Base-by-base conservation (phyloP, 2,888 invertebrate species). In the Agrypnus murinus region DNA sequence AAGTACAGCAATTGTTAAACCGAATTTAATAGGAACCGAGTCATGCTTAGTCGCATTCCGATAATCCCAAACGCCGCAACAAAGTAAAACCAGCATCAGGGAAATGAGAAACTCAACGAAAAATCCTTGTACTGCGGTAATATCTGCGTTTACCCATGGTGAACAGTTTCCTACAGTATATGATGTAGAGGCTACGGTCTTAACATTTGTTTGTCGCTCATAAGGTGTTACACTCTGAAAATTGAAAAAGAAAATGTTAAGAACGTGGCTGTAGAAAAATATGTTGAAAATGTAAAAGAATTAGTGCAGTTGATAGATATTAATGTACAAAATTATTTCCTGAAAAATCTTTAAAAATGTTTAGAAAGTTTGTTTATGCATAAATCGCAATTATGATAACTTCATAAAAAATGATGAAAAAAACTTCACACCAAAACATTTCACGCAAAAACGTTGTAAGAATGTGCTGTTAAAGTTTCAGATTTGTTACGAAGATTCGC, bases 11-110 rank as follows among this genome's bases (percentile, higher is more conserved):
- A 94, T 87, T 0, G 91, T 87, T 58, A 93, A 85, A 60, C 92
- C 93, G 77, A 93, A 92, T 77, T 91, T 90, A 19, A 94, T 84
- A 0, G 93, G 82, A 1, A 87, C 85, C 0, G 92, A 91, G 74
- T 93, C 93, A 57, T 89, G 88, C 78, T 90, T 91, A 50, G 87
- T 86, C 17, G 86, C 82, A 80, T 93, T 92, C 69, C 91, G 87
- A 6, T 90, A 89, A 82, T 95, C 94, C 92, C 92, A 93, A 5
- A 92, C 86, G 0, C 90, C 90, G 80, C 93, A 93, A 72, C 90
- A 90, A 25, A 93, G 86, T 57, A 93, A 86, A 19, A 90, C 87
- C 32, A 95, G 84, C 0, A 91, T 87, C 3, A 88, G 86, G 0
- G 94, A 91, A n/a, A 91, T 86, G 0, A 91, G 78, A 50, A 90